phyloP scores from a whole-genome alignment of 2,888 invertebrate genomes.

The Eumerus sabulonum region DNA sequence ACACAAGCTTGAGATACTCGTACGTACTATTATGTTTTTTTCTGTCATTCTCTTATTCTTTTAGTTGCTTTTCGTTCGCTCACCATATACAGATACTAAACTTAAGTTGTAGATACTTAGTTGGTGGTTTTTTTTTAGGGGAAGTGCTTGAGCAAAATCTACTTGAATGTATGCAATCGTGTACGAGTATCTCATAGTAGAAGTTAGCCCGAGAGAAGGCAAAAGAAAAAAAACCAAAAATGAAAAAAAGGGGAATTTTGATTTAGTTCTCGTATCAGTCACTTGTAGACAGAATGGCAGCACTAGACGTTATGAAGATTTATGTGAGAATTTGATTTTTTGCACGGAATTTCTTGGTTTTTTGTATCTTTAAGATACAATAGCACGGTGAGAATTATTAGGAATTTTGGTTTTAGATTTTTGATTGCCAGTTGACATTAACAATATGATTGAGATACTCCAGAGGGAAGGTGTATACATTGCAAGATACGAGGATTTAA shows the following conservation, averaged over 20 bases:
- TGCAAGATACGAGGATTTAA: constrained; percentile 20
- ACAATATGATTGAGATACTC: constrained; percentile 2
- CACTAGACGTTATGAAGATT: constrained; percentile 67
- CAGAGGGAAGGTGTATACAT: not conserved
- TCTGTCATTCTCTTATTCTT: not conserved
- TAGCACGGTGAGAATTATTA: constrained; percentile 33
- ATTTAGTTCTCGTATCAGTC: constrained; percentile 69
- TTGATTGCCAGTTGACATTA: constrained; percentile 50
- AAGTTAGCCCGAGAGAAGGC: no score
- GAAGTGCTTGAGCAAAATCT: constrained; percentile 54
- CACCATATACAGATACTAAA: constrained; percentile 33
- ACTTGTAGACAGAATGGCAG: constrained; percentile 70
- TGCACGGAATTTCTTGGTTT: constrained; percentile 24
- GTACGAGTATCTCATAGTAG: not conserved
- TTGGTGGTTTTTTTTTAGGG: constrained; percentile 36
- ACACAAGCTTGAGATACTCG: constrained; percentile 38
- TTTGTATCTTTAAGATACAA: constrained; percentile 16
- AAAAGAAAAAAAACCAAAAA: constrained; percentile 31
- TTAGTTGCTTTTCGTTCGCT: no score
- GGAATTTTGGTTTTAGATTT: constrained; percentile 23
- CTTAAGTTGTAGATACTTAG: constrained; percentile 33
- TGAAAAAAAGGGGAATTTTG: constrained; percentile 60
- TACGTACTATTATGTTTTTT: constrained; percentile 4
- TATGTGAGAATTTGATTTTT: constrained; percentile 66
- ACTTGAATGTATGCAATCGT: constrained; percentile 31